phyloP scores from a whole-genome alignment of 1,140 invertebrate genomes.

The Zaprionus capensis region DNA sequence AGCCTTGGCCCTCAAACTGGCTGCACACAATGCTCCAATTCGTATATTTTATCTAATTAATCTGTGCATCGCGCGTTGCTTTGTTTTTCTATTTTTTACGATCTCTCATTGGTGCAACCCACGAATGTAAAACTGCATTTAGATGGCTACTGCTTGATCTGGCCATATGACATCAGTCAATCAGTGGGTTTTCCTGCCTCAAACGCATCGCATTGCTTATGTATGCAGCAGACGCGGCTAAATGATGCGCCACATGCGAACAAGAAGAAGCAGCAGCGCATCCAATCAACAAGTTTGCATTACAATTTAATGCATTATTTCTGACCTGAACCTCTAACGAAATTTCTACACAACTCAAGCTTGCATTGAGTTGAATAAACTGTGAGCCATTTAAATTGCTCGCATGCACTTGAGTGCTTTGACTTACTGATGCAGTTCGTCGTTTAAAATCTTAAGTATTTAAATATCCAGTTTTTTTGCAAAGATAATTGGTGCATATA shows the following conservation, averaged over 20 bases:
- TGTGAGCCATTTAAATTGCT: constrained; percentile 5
- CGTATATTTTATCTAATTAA: constrained; percentile 41
- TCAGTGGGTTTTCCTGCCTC: constrained; percentile 41
- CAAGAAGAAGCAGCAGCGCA: not conserved
- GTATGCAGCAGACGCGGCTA: constrained; percentile 34
- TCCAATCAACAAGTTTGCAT: not conserved
- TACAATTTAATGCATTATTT: constrained; percentile 9
- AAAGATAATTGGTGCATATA: not conserved
- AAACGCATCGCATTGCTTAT: constrained; percentile 5
- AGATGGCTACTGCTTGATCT: constrained; percentile 48
- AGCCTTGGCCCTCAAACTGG: constrained; percentile 61
- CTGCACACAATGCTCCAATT: constrained; percentile 35
- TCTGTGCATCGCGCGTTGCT: not conserved
- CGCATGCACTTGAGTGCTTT: not conserved
- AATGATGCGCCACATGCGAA: not conserved
- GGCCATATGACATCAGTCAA: constrained; percentile 51
- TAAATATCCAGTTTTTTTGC: not conserved
- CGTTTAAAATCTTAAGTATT: not conserved
- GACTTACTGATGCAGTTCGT: not conserved
- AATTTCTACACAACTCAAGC: not conserved
- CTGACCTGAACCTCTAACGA: not conserved
- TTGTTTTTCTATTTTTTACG: constrained; percentile 32
- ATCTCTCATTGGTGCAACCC: constrained; percentile 46
- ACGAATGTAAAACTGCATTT: constrained; percentile 53
- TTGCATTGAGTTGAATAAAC: constrained; percentile 41